A percentile compares a stretch with the other conserved stretches of the same genome.
Conservation (phyloP, 2,113 vertebrate species). For the Neoarius graeffei region DNA sequence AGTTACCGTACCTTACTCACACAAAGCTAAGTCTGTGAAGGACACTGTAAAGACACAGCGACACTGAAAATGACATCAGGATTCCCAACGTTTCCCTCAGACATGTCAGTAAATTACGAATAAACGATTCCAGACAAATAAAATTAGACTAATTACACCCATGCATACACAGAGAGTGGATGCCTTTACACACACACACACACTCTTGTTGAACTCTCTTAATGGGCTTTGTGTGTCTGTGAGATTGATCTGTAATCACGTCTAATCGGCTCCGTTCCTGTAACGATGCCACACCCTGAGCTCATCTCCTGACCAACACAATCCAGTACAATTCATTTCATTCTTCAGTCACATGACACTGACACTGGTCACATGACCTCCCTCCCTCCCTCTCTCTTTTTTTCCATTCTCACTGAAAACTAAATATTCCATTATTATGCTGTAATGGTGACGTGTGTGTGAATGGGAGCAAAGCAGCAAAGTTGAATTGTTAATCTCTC, state of each 20-base stretch:
- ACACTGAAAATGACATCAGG: not conserved
- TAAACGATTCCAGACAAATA: not conserved
- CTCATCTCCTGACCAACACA: not conserved
- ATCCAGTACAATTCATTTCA: not conserved
- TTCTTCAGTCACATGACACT: not conserved
- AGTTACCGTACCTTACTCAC: not conserved
- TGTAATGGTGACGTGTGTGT: no score
- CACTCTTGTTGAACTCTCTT: not conserved
- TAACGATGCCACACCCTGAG: not conserved
- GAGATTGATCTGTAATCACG: not conserved
- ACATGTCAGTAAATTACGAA: not conserved
- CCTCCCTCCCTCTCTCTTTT: not conserved
- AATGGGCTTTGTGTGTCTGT: not conserved
- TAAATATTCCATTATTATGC: no score
- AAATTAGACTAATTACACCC: not conserved
- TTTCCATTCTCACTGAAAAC: no score
- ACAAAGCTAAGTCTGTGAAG: not conserved
- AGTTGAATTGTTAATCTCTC: no score
- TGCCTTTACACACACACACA: conserved; percentile 1
- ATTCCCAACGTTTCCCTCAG: not conserved
- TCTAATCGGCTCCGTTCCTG: not conserved
- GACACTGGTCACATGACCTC: not conserved
- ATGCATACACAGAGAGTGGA: not conserved
- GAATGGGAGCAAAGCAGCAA: no score
- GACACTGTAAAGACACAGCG: not conserved